Percentiles rank a stretch among this genome's conserved stretches.
These are phyloP conservation scores for Protonibea diacanthus DNA, from an alignment of 2,797 vertebrate genomes.

Conservation along the genomic window DNA sequence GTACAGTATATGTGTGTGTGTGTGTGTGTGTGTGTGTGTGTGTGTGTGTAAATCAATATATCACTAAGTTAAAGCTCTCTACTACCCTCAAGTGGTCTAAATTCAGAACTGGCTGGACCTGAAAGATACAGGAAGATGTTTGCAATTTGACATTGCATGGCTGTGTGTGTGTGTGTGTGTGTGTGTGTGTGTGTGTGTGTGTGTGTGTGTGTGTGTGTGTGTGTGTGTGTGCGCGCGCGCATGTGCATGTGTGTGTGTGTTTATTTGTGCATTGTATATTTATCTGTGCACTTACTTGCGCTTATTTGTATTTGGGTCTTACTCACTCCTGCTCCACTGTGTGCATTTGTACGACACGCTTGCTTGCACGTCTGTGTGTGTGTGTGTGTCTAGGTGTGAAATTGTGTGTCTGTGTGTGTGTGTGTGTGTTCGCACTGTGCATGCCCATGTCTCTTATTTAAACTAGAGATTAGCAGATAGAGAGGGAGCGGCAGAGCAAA, in stretches of 20 bases:
- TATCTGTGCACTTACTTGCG: not conserved
- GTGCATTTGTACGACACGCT: conserved; percentile 43
- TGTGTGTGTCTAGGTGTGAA: conserved; percentile 15
- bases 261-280: not conserved
- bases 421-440: conserved; percentile 6
- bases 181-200: not conserved
- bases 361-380: conserved; percentile 39
- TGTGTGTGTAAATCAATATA: conserved; percentile 16
- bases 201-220: conserved; percentile 10
- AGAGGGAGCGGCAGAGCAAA: conserved; percentile 67
- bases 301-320: conserved; percentile 46
- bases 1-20: conserved; percentile 2
- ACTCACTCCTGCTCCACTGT: conserved; percentile 25
- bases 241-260: not conserved
- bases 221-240: not conserved
- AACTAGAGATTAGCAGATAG: conserved; percentile 72
- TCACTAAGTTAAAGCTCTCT: conserved; percentile 68
- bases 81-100: conserved; percentile 77
- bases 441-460: conserved; percentile 67
- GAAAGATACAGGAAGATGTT: conserved; percentile 9
- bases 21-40: conserved; percentile 12
- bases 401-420: conserved; percentile 6
- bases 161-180: conserved; percentile 10
- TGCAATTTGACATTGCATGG: not conserved
- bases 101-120: conserved; percentile 32